These are phyloP conservation scores for Luehdorfia chinensis DNA, from an alignment of 1,140 invertebrate species.

Conservation along the genomic window DNA sequence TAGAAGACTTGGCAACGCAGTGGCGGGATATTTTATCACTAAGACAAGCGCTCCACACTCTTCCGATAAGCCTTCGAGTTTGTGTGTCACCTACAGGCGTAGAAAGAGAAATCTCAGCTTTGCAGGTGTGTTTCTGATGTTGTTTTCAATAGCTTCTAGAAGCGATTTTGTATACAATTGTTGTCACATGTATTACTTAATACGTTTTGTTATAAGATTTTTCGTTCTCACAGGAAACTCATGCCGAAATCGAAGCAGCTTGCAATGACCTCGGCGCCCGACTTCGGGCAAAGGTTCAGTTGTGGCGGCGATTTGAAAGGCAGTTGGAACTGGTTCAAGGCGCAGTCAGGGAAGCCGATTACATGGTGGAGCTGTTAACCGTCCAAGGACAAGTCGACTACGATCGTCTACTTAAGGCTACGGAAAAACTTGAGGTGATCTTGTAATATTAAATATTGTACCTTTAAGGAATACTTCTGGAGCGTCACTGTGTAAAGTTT, in stretches of 20 bases:
- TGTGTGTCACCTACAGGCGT: constrained; percentile 85
- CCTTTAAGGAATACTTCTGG: no score
- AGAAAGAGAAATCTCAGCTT: constrained; percentile 84
- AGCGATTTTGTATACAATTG: no score
- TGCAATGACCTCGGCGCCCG: constrained; percentile 81
- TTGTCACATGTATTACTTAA: no score
- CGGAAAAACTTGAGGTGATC: constrained; percentile 87
- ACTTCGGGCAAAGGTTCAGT: constrained; percentile 80
- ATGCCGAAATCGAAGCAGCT: constrained; percentile 82
- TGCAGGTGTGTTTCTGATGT: constrained; percentile 59
- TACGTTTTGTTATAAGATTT: no score
- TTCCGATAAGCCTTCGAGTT: constrained; percentile 84
- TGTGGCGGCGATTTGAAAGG: constrained; percentile 86
- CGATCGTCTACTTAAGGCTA: constrained; percentile 87
- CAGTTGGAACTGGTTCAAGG: constrained; percentile 87
- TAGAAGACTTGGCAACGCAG: constrained; percentile 80
- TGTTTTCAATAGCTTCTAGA: neutral
- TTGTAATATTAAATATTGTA: neutral
- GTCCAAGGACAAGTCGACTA: constrained; percentile 90
- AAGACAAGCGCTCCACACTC: constrained; percentile 84
- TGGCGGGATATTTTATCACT: constrained; percentile 87
- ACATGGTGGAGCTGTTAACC: constrained; percentile 89
- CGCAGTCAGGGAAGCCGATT: constrained; percentile 88
- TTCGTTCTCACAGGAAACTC: constrained; percentile 79
- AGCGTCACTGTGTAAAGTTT: no score